Evolutionary conservation across 2,113 vertebrate species (phyloP).

Genomic region (Odontophorus gujanensis): DNA sequence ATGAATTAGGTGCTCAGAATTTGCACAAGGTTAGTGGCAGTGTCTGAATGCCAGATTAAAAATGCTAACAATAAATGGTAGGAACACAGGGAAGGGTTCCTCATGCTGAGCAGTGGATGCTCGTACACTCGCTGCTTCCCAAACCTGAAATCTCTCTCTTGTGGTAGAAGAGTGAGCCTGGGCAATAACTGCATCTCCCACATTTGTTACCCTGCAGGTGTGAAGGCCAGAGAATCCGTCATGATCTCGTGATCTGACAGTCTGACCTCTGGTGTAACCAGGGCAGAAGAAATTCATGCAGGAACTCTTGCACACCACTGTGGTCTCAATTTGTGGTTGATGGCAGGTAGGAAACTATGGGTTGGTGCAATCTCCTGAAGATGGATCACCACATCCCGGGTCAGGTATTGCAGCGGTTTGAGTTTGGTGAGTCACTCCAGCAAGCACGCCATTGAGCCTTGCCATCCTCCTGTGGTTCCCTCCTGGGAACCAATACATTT

Average conservation of each 20-base stretch:
- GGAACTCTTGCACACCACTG: neutral
- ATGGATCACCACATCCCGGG: neutral
- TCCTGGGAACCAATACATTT: neutral
- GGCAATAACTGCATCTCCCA: neutral
- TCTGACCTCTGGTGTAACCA: neutral
- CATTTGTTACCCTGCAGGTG: neutral
- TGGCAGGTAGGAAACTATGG: neutral
- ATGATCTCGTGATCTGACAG: neutral
- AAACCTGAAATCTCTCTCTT: neutral
- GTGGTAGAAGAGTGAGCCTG: neutral
- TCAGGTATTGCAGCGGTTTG: conserved; percentile 9
- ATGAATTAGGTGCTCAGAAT: neutral
- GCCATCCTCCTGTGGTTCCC: neutral
- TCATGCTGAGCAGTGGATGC: rapidly evolving
- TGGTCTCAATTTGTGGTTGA: neutral
- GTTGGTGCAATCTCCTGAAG: neutral
- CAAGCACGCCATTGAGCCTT: neutral
- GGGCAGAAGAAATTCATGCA: neutral
- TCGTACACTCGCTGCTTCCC: neutral
- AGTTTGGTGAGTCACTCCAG: neutral
- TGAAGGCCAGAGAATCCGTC: neutral
- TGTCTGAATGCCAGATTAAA: neutral
- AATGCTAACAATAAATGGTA: neutral
- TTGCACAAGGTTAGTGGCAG: neutral
- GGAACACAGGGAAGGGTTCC: neutral